Percentiles rank a stretch among this genome's conserved stretches.
Evolutionary conservation across 2,113 vertebrate genomes (phyloP).

Genomic region (Pseudopipra pipra): DNA sequence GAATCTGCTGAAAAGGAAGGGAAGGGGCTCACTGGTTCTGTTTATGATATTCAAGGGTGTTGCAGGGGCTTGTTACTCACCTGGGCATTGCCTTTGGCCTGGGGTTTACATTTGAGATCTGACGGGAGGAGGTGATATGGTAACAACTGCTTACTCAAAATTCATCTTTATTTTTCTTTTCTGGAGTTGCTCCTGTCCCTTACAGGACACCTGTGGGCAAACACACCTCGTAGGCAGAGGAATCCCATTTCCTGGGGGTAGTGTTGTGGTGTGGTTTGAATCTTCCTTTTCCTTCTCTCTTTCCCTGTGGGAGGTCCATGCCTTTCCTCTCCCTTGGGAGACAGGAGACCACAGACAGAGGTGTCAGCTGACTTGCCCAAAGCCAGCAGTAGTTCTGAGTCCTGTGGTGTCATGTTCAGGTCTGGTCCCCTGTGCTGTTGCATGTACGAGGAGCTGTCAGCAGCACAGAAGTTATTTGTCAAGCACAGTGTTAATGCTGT

Average conservation of each 20-base stretch:
- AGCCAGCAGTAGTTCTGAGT: background rate
- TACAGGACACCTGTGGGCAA: background rate
- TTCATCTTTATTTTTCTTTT: background rate
- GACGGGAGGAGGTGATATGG: background rate
- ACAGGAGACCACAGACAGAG: background rate
- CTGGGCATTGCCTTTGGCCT: background rate
- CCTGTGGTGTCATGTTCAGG: fast-evolving
- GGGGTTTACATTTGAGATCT: background rate
- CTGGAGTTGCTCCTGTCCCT: background rate
- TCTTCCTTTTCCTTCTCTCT: background rate
- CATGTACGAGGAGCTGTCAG: background rate
- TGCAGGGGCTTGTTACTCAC: background rate
- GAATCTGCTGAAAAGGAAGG: background rate
- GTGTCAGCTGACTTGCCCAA: background rate
- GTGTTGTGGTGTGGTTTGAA: background rate
- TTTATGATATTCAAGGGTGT: background rate
- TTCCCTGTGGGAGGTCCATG: fast-evolving
- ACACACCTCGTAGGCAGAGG: background rate
- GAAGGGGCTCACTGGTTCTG: background rate
- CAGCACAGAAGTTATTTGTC: background rate
- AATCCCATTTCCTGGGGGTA: background rate
- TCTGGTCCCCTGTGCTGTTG: fast-evolving
- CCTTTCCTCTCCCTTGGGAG: background rate
- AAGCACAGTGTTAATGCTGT: background rate
- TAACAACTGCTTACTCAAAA: background rate